These are phyloP conservation scores for Arothron firmamentum DNA, from an alignment of 2,113 vertebrate genomes.

Conservation along the genomic window DNA sequence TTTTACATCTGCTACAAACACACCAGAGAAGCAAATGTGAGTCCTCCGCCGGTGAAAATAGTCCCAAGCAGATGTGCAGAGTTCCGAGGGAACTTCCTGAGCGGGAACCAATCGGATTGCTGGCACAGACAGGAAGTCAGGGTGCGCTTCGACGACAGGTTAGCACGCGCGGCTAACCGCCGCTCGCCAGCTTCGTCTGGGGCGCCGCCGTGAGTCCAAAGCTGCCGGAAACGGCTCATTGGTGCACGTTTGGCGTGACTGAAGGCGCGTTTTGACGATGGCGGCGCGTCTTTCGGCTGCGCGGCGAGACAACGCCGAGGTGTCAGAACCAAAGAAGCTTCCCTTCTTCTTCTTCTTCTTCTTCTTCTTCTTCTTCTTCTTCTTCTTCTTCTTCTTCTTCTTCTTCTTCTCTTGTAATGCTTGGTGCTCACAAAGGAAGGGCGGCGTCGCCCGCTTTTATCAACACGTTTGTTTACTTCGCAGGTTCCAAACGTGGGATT, in stretches of 20 bases:
- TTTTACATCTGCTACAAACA: background rate
- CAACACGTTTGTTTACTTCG: constrained; percentile 60
- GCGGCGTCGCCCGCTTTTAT: constrained; percentile 53
- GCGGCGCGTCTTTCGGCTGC: no score
- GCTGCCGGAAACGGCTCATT: no score
- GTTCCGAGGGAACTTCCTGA: background rate
- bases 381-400: background rate
- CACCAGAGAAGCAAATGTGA: background rate
- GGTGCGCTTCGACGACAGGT: no score
- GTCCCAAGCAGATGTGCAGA: background rate
- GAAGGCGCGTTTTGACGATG: no score
- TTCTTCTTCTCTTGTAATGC: constrained; percentile 1
- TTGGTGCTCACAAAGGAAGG: constrained; percentile 37
- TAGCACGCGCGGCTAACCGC: no score
- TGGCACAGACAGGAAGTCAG: background rate
- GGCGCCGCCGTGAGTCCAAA: no score
- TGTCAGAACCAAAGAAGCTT: constrained; percentile 12
- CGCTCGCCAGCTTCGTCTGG: no score
- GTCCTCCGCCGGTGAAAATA: constrained; percentile 12
- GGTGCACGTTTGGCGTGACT: no score
- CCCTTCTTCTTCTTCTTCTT: background rate
- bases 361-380: background rate
- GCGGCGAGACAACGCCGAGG: background rate
- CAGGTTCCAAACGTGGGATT: constrained; percentile 60
- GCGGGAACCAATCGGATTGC: background rate